Evolutionary conservation across 2,797 vertebrate genomes (phyloP).

Genomic region (Argyrosomus regius): DNA sequence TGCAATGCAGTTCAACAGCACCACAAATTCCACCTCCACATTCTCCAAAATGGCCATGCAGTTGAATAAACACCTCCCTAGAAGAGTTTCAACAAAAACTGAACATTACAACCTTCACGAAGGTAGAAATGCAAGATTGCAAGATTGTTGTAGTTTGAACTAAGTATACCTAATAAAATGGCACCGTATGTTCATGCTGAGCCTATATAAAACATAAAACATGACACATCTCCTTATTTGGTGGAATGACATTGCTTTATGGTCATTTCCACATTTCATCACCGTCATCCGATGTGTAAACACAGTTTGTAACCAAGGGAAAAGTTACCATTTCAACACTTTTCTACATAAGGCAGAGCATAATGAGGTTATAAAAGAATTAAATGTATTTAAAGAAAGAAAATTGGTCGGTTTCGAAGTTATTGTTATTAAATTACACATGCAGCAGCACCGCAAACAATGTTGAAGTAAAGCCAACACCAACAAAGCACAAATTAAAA

Average conservation of each 20-base stretch:
- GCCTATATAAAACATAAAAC: background rate
- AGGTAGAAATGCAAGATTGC: background rate
- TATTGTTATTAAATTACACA: background rate
- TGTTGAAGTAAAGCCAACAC: background rate
- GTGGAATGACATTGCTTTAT: conserved; percentile 2
- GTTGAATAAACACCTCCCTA: background rate
- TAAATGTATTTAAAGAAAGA: background rate
- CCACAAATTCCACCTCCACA: background rate
- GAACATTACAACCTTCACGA: background rate
- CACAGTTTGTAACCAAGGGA: background rate
- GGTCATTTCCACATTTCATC: conserved; percentile 29
- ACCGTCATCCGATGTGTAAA: background rate
- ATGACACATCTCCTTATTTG: conserved; percentile 34
- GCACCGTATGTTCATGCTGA: background rate
- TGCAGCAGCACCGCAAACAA: background rate
- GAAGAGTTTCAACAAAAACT: background rate
- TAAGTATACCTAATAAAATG: background rate
- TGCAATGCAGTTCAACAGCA: background rate
- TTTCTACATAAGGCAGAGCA: background rate
- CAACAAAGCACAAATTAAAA: conserved; percentile 5
- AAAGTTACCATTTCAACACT: background rate
- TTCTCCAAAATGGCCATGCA: background rate
- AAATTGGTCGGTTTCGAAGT: background rate
- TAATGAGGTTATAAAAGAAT: too few relatives aligned
- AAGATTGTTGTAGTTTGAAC: background rate